Conservation (phyloP, 2,797 vertebrate genomes). For the Leptatherina wallacei region DNA sequence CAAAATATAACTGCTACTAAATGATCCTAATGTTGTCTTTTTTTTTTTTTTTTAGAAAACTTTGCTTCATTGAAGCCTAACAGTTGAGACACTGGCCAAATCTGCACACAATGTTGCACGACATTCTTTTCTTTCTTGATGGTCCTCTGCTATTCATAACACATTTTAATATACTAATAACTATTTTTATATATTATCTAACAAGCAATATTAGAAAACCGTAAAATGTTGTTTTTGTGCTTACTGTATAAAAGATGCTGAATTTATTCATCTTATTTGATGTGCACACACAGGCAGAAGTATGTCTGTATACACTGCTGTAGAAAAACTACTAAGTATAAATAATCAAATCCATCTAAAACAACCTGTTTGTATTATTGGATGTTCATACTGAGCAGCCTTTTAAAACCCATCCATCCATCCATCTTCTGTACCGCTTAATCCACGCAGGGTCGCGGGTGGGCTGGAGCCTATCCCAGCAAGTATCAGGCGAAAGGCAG, state of each 20-base stretch:
- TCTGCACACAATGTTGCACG: neutral
- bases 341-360: neutral
- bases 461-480: no score
- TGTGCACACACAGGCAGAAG: no score
- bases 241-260: neutral
- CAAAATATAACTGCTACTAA: no score
- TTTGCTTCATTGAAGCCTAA: neutral
- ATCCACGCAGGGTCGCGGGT: no score
- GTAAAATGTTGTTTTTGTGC: neutral
- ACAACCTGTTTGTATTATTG: neutral
- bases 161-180: no score
- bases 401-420: no score
- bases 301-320: neutral
- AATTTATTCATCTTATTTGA: neutral
- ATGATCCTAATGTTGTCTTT: neutral
- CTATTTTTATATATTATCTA: neutral
- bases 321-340: neutral
- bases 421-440: no score
- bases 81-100: neutral
- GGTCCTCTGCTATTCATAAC: neutral
- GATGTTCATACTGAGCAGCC: neutral
- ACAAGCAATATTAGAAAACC: neutral
- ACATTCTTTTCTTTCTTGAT: neutral
- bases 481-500: no score
- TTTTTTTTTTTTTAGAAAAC: no score